phyloP scores from a whole-genome alignment of 35 echinoderm and acorn worm species.

The Stichopus chloronotus region DNA sequence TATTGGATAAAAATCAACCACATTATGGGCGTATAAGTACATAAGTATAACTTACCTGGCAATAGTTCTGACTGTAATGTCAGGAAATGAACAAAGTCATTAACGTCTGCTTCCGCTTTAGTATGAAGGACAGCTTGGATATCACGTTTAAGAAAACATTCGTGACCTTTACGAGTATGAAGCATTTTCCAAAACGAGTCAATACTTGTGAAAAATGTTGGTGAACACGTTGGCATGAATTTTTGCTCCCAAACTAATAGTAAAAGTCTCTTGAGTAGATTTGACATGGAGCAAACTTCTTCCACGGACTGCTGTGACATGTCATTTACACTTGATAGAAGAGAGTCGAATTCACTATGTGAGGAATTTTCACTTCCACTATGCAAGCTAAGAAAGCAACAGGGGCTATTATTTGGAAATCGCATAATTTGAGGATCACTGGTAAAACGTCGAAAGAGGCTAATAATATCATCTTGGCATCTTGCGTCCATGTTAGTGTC shows the following conservation, averaged over 20 bases:
- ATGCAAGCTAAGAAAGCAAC: neutral
- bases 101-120: neutral
- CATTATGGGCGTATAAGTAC: too few species aligned
- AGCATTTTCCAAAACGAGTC: slow-evolving; percentile 40
- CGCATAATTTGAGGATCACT: neutral
- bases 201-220: neutral
- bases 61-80: neutral
- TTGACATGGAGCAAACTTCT: neutral
- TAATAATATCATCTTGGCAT: neutral
- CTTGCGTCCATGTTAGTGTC: neutral
- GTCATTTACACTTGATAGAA: neutral
- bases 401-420: neutral
- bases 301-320: neutral
- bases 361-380: neutral
- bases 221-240: neutral
- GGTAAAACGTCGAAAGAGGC: neutral
- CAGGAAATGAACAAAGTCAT: neutral
- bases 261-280: neutral
- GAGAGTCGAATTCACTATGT: neutral
- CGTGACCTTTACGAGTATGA: neutral
- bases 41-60: neutral
- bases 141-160: slow-evolving; percentile 10
- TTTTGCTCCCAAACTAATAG: neutral
- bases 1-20: too few species aligned
- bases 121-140: neutral